phyloP scores from a whole-genome alignment of 2,888 invertebrate genomes.

The Drosophila subquinaria region DNA sequence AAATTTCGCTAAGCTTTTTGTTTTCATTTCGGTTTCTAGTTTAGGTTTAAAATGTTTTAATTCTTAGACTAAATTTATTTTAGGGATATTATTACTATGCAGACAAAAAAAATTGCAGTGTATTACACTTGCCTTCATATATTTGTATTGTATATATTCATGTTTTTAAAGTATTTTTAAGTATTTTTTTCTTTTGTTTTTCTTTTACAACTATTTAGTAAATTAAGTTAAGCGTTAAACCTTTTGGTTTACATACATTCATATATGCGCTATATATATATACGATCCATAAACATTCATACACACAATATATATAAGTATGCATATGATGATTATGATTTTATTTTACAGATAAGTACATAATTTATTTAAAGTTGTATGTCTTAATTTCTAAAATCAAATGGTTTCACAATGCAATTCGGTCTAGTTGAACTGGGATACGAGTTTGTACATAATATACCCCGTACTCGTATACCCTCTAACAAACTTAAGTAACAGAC shows the following conservation, averaged over 20 bases:
- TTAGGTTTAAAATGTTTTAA: constrained; percentile 49
- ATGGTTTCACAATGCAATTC: constrained; percentile 59
- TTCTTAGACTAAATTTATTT: constrained; percentile 44
- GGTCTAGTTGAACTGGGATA: constrained; percentile 47
- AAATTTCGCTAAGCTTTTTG: constrained; percentile 63
- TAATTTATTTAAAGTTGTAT: constrained; percentile 57
- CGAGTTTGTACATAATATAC: constrained; percentile 1
- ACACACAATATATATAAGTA: constrained; percentile 35
- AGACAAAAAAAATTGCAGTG: constrained; percentile 62
- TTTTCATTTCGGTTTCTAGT: constrained; percentile 44
- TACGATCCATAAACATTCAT: constrained; percentile 52
- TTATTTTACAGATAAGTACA: constrained; percentile 60
- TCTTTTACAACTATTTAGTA: constrained; percentile 57
- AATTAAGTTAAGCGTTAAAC: constrained; percentile 64
- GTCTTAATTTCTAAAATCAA: constrained; percentile 49
- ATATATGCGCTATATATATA: constrained; percentile 53
- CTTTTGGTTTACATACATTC: constrained; percentile 55
- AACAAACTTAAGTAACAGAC: neutral
- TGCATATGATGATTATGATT: constrained; percentile 18
- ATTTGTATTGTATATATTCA: constrained; percentile 5
- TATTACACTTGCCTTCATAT: constrained; percentile 44
- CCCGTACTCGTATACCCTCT: neutral
- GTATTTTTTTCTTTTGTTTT: constrained; percentile 18
- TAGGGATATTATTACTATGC: constrained; percentile 56
- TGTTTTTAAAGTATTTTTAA: constrained; percentile 25